Evolutionary conservation across 2,888 invertebrate genomes (phyloP).

Genomic region (Perizoma flavofasciatum): DNA sequence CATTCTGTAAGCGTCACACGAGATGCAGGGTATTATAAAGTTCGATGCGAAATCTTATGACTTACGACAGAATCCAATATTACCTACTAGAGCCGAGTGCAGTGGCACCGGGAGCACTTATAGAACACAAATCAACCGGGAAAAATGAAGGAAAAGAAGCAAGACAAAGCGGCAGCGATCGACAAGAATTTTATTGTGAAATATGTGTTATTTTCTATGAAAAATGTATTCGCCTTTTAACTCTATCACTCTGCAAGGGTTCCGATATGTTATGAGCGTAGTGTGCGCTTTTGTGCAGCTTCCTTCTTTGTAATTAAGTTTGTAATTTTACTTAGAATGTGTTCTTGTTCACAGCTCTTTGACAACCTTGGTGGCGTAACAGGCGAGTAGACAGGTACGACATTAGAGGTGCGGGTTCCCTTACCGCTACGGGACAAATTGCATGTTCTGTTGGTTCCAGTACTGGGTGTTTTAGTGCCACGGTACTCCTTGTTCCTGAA

Average conservation of each 20-base stretch:
- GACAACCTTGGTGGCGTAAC: too few species aligned
- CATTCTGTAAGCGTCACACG: constrained; percentile 46
- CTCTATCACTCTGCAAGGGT: constrained; percentile 56
- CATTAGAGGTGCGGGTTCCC: too few species aligned
- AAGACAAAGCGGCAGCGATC: constrained; percentile 72
- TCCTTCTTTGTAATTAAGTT: constrained; percentile 11
- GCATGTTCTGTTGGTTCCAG: too few species aligned
- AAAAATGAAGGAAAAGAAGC: constrained; percentile 64
- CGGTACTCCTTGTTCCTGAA: too few species aligned
- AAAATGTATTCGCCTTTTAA: constrained; percentile 66
- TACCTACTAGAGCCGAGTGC: constrained; percentile 61
- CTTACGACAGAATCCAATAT: constrained; percentile 77
- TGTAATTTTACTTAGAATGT: background rate
- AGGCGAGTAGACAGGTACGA: too few species aligned
- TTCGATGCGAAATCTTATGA: constrained; percentile 68
- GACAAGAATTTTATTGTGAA: constrained; percentile 72
- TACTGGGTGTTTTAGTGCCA: too few species aligned
- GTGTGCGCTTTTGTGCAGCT: constrained; percentile 10
- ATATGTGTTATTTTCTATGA: constrained; percentile 73
- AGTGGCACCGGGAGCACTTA: constrained; percentile 58
- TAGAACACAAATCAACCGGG: constrained; percentile 72
- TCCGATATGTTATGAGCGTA: constrained; percentile 35
- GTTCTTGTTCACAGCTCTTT: background rate
- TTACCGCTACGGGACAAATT: too few species aligned
- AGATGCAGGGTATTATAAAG: constrained; percentile 61